Conservation (phyloP, 1,140 invertebrate species). For the Magallana gigas region DNA sequence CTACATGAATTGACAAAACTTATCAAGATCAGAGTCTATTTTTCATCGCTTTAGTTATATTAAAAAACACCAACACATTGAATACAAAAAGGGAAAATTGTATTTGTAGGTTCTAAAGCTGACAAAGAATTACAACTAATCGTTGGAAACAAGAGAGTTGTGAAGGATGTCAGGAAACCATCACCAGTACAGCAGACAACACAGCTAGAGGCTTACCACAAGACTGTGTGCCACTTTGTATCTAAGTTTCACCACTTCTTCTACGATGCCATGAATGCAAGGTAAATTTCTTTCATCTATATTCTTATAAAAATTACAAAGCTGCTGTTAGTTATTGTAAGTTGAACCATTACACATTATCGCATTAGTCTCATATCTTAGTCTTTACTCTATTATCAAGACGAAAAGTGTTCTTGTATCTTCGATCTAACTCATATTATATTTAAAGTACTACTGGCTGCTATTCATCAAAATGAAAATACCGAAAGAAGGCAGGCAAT, state of each 20-base stretch:
- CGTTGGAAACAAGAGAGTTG: neutral
- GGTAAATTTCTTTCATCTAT: constrained; percentile 10
- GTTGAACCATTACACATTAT: no score
- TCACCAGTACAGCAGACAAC: constrained; percentile 26
- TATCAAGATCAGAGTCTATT: no score
- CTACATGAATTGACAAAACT: no score
- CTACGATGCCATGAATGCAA: neutral
- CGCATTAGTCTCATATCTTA: no score
- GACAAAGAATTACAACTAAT: constrained; percentile 14
- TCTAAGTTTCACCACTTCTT: constrained; percentile 23
- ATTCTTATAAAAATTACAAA: neutral
- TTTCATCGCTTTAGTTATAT: no score
- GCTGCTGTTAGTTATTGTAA: no score
- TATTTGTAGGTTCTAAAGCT: neutral
- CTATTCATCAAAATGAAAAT: constrained; percentile 35
- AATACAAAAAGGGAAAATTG: no score
- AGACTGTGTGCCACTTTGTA: constrained; percentile 37
- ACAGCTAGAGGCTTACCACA: constrained; percentile 36
- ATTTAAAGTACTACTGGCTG: constrained; percentile 10
- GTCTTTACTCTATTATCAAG: no score
- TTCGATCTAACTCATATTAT: no score
- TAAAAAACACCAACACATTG: neutral
- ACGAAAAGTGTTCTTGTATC: no score
- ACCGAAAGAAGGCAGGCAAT: neutral
- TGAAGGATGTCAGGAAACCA: constrained; percentile 30